Conservation (phyloP, 2,797 vertebrate genomes). For the Propithecus perrieri region DNA sequence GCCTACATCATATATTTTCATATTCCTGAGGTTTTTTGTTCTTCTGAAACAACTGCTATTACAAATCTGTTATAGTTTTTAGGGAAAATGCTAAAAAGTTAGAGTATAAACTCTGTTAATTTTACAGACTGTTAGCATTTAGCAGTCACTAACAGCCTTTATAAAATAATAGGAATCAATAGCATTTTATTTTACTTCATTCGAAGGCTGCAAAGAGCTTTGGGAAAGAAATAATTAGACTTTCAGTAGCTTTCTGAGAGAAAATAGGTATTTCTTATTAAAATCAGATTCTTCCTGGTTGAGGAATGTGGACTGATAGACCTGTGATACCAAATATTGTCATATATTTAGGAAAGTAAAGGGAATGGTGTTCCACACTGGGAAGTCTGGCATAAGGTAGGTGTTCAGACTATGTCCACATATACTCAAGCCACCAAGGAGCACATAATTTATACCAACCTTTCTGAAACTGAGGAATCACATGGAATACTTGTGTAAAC, state of each 20-base stretch:
- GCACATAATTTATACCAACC: neutral
- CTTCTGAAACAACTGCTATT: neutral
- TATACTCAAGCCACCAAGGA: neutral
- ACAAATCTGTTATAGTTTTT: conserved; percentile 2
- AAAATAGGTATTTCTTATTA: neutral
- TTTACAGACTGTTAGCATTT: conserved; percentile 38
- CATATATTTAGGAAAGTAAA: neutral
- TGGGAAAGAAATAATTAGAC: neutral
- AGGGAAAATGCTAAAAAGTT: conserved; percentile 4
- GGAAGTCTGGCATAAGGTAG: neutral
- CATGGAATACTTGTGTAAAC: neutral
- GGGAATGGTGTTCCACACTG: neutral
- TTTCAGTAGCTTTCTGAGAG: conserved; percentile 13
- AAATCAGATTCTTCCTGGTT: neutral
- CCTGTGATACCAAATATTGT: neutral
- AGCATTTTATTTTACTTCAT: conserved; percentile 35
- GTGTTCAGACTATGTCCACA: neutral
- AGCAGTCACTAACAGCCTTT: conserved; percentile 2
- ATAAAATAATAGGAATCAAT: neutral
- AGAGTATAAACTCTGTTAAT: neutral
- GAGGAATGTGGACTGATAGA: neutral
- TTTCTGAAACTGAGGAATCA: neutral
- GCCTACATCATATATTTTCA: conserved; percentile 20
- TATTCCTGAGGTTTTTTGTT: conserved; percentile 9
- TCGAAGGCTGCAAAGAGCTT: neutral